Percentiles rank a stretch among this genome's conserved stretches.
phyloP scores from a whole-genome alignment of 2,113 vertebrate species.

The Chrysochloris asiatica region DNA sequence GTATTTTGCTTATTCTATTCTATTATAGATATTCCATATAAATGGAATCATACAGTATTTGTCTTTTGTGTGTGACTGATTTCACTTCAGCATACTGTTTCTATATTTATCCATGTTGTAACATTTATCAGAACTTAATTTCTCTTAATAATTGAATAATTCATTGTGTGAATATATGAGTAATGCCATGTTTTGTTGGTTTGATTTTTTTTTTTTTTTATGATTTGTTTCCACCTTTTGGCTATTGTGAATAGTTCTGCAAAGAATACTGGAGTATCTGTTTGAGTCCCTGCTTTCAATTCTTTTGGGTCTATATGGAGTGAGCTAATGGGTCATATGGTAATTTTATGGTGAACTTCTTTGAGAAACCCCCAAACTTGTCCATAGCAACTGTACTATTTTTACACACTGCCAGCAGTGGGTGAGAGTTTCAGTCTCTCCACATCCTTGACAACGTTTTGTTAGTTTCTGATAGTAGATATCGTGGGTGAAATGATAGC shows the following conservation, averaged over 20 bases:
- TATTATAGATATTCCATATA: too few species aligned
- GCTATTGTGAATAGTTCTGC: background rate
- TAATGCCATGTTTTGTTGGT: too few species aligned
- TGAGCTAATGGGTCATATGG: background rate
- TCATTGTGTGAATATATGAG: background rate
- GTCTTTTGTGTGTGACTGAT: background rate
- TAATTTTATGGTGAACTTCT: background rate
- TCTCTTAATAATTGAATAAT: too few species aligned
- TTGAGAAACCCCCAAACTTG: too few species aligned
- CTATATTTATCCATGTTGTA: background rate
- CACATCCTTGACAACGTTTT: too few species aligned
- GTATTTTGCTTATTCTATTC: background rate
- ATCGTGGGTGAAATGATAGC: background rate
- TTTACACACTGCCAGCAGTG: too few species aligned
- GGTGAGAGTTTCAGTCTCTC: too few species aligned
- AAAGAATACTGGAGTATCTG: too few species aligned
- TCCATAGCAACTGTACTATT: background rate
- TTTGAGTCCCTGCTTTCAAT: too few species aligned
- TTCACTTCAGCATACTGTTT: background rate
- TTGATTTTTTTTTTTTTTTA: too few species aligned
- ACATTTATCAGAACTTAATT: too few species aligned
- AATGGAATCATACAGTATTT: background rate
- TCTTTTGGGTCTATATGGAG: background rate
- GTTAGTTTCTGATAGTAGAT: background rate
- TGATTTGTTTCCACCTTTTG: background rate